These are phyloP conservation scores for Wiebesia pumilae DNA, from an alignment of 1,140 invertebrate genomes.

Conservation along the genomic window DNA sequence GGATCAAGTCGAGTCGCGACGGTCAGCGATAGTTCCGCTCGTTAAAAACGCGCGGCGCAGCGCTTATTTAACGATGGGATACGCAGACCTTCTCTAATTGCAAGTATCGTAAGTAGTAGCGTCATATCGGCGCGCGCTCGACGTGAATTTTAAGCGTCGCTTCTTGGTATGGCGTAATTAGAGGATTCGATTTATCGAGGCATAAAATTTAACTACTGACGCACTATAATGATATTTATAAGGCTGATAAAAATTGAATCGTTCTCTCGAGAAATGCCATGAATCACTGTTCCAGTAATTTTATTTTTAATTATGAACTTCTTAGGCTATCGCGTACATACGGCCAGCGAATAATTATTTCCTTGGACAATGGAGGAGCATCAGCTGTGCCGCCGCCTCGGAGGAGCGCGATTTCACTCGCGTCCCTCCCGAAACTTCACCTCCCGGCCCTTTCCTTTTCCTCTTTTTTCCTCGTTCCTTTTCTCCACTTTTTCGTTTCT, in stretches of 20 bases:
- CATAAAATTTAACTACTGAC: background rate
- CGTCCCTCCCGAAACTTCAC: too few relatives aligned
- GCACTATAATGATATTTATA: background rate
- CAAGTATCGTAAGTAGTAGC: too few relatives aligned
- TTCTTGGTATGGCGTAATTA: background rate
- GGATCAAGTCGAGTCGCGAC: conserved; percentile 31
- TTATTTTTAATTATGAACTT: conserved; percentile 7
- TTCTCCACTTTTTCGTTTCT: too few relatives aligned
- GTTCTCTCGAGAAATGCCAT: background rate
- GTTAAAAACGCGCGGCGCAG: background rate
- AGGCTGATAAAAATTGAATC: background rate
- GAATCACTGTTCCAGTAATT: background rate
- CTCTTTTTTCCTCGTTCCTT: too few relatives aligned
- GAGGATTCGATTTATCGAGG: background rate
- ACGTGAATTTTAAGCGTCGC: too few relatives aligned
- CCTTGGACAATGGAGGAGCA: too few relatives aligned
- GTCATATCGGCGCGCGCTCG: background rate
- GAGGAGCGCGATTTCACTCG: too few relatives aligned
- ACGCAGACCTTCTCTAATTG: background rate
- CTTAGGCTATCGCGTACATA: background rate
- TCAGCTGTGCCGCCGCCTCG: too few relatives aligned
- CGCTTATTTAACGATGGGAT: too few relatives aligned
- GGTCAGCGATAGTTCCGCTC: background rate
- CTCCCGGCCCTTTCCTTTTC: too few relatives aligned
- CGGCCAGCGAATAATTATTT: background rate